Conservation (phyloP, 2,113 vertebrate species). For the Cariama cristata region DNA sequence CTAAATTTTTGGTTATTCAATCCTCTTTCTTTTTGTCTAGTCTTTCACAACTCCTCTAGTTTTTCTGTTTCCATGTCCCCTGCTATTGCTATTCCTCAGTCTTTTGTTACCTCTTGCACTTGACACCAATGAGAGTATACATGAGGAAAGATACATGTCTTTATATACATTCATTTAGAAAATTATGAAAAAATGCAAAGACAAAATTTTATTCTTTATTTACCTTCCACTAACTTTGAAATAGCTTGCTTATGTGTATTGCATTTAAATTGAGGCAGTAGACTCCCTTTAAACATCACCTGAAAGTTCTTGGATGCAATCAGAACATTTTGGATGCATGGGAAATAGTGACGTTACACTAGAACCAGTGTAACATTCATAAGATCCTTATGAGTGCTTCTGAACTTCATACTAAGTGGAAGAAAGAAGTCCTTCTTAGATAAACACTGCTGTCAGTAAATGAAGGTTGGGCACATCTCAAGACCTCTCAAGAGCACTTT, state of each 20-base stretch:
- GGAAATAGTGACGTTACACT: not conserved
- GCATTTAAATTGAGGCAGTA: not conserved
- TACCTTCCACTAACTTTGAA: not conserved
- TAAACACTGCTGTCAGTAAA: not conserved
- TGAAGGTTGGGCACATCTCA: not conserved
- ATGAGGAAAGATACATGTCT: not conserved
- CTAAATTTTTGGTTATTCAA: not conserved
- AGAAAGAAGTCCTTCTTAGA: not conserved
- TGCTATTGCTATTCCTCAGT: not conserved
- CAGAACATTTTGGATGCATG: not conserved
- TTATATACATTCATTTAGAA: not conserved
- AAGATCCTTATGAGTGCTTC: not conserved
- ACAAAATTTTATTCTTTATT: not conserved
- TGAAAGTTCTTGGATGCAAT: not conserved
- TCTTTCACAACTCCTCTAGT: not conserved
- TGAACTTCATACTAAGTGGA: not conserved
- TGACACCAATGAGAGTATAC: not conserved
- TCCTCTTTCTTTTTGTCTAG: not conserved
- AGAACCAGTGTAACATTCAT: not conserved
- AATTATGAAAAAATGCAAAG: not conserved
- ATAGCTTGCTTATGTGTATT: not conserved
- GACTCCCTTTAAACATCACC: not conserved
- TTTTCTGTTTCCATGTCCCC: not conserved
- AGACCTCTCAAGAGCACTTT: not conserved
- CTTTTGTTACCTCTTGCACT: not conserved